Evolutionary conservation across 1,140 invertebrate genomes (phyloP).

Genomic region (Drosophila pallidifrons): DNA sequence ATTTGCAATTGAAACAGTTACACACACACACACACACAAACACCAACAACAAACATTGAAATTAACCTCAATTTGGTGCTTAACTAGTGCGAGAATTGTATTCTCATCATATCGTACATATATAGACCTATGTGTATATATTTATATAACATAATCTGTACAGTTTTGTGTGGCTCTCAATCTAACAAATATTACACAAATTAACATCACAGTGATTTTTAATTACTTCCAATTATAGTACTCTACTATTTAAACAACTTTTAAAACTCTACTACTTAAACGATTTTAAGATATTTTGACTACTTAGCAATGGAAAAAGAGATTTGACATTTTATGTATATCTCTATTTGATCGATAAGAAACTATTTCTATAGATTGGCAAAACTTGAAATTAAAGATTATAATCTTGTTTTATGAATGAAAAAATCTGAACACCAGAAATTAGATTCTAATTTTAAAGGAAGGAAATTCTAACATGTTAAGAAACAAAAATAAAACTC

Average conservation of each 20-base stretch:
- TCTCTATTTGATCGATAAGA: too few species aligned
- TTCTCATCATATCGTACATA: constrained; percentile 67
- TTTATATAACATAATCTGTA: constrained; percentile 6
- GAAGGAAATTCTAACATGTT: too few species aligned
- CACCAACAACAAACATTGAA: constrained; percentile 18
- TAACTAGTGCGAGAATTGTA: constrained; percentile 76
- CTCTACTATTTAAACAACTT: not conserved
- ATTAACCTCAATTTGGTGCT: constrained; percentile 65
- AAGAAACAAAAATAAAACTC: too few species aligned
- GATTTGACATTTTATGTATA: too few species aligned
- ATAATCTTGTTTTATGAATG: too few species aligned
- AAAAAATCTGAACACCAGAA: too few species aligned
- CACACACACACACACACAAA: constrained; percentile 6
- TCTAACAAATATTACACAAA: constrained; percentile 22
- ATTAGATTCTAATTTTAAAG: too few species aligned
- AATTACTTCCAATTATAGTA: not conserved
- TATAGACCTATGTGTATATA: constrained; percentile 14
- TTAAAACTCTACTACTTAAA: too few species aligned
- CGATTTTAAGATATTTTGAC: too few species aligned
- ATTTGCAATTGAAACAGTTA: constrained; percentile 30
- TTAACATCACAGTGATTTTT: not conserved
- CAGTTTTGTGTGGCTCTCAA: constrained; percentile 24
- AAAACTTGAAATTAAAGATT: too few species aligned
- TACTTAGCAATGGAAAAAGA: too few species aligned
- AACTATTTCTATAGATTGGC: too few species aligned